Base-by-base conservation (phyloP, 1,140 invertebrate genomes). In the Camponotus vicinus region DNA sequence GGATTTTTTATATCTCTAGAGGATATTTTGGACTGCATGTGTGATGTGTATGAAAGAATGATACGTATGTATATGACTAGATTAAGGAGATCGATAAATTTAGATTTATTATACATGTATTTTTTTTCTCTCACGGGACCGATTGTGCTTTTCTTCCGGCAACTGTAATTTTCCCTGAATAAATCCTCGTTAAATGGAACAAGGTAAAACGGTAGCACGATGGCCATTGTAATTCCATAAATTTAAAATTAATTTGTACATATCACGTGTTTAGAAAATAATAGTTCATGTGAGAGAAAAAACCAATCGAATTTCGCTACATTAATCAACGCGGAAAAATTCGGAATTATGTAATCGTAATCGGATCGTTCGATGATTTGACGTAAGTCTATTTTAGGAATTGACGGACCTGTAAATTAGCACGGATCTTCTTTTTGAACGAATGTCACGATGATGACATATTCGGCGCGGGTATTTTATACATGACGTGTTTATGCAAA, bases 391-490 rank as follows among this genome's bases (percentile, higher is more conserved):
- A 83, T 75, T 83, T 83, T n/a, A 49, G 37, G 18, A 75, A 49
- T 11, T 34, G 2, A n/a, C 2, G 40, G 45, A 77, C 55, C 32
- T 64, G 45, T 49, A 78, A 66, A 55, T 37, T 80, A 78, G 21
- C 42, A 6, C 13, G 13, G 13, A 15, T 45, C 2, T 45, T 52
- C 18, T 15, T 49, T 49, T 49, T 42, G 13, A 64, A 64, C 1
- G 45, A 76, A 61, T 27, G 27, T n/a, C 15, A n/a, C 32, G 18
- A 18, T 5, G 34, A 67, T 49, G 49, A 11, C 42, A 49, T 27
- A 42, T 73, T n/a, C 13, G 9, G 1, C 3, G 49, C 15, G 13
- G 18, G 64, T 86, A 89, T 89, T 89, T 89, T 89, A 40, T 89
- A 83, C 86, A 89, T 27, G n/a, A 57, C 42, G 21, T 49, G 52